These are phyloP conservation scores for Aleadryas rufinucha DNA, from an alignment of 2,113 vertebrate genomes.

Conservation along the genomic window DNA sequence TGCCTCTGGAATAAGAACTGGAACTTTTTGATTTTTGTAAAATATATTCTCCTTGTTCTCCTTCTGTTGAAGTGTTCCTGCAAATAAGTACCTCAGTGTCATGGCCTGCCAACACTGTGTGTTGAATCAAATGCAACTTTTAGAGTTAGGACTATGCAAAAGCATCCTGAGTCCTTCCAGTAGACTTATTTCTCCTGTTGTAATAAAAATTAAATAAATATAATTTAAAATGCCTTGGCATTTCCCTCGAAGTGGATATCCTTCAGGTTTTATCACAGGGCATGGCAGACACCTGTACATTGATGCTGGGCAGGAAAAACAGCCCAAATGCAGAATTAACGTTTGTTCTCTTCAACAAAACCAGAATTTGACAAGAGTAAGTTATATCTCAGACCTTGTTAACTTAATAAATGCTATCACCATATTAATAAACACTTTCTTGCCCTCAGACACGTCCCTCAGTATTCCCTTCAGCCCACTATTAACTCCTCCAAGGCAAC, in stretches of 20 bases:
- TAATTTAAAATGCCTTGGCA: not conserved
- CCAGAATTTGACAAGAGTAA: not conserved
- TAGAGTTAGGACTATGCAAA: not conserved
- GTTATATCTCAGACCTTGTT: not conserved
- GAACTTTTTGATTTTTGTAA: not conserved
- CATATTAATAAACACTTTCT: not conserved
- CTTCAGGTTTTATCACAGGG: not conserved
- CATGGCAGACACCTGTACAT: not conserved
- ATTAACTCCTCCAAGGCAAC: not conserved
- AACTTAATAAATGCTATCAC: not conserved
- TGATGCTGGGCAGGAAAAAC: not conserved
- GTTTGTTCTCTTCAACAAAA: not conserved
- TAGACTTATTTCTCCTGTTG: not conserved
- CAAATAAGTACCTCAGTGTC: not conserved
- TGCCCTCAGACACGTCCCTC: not conserved
- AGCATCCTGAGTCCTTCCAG: not conserved
- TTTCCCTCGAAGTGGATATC: not conserved
- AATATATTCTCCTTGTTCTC: not conserved
- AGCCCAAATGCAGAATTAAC: not conserved
- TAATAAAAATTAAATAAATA: not conserved
- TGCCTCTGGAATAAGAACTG: not conserved
- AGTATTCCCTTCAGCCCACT: not conserved
- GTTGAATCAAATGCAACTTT: not conserved
- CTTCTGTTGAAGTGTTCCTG: not conserved
- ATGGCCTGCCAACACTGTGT: not conserved